Conservation (phyloP, 2,797 vertebrate genomes). For the Chloroceryle amazona region DNA sequence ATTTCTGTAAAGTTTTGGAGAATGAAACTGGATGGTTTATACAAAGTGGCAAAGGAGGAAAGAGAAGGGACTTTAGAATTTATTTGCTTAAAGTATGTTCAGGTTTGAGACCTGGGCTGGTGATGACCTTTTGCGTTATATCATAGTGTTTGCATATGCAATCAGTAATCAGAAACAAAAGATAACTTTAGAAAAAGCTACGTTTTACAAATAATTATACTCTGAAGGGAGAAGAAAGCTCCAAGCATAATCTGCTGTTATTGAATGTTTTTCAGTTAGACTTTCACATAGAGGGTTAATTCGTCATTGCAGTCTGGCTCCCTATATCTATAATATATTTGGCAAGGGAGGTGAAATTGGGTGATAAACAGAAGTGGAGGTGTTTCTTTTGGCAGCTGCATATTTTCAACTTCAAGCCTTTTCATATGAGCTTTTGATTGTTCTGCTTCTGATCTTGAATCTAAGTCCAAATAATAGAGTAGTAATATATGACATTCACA, state of each 20-base stretch:
- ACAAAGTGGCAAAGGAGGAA: neutral
- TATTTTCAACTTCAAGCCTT: neutral
- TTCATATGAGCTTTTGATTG: neutral
- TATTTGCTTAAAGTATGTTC: neutral
- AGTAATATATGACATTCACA: neutral
- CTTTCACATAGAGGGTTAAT: neutral
- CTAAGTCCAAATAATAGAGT: neutral
- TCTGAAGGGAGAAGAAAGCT: neutral
- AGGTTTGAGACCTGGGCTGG: neutral
- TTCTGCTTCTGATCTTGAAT: neutral
- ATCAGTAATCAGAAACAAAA: neutral
- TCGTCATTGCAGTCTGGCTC: neutral
- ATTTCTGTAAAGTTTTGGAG: neutral
- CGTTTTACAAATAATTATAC: neutral
- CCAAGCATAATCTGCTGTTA: neutral
- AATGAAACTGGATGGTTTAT: neutral
- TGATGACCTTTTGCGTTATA: neutral
- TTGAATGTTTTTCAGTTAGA: neutral
- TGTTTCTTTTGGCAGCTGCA: neutral
- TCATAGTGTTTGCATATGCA: neutral
- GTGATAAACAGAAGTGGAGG: neutral
- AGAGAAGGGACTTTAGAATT: neutral
- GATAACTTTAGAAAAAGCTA: neutral
- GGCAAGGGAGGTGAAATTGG: fast-evolving
- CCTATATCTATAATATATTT: neutral